A percentile compares a stretch with the other conserved stretches of the same genome.
phyloP scores from a whole-genome alignment of 2,797 vertebrate genomes.

The Malurus leucopterus region DNA sequence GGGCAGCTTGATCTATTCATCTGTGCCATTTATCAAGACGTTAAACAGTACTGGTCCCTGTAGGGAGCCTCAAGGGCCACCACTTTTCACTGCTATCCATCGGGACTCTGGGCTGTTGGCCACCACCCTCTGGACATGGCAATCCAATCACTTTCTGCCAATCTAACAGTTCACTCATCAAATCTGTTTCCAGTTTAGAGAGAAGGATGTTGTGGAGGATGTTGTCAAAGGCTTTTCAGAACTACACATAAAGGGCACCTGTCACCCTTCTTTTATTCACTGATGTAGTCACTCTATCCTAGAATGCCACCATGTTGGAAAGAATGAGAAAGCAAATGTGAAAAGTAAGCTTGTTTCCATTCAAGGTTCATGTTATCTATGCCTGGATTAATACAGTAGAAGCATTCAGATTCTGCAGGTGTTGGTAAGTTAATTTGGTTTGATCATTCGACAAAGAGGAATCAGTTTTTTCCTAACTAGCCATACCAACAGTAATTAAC shows the following conservation, averaged over 20 bases:
- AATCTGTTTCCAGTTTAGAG: background rate
- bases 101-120: no score
- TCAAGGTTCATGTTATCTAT: background rate
- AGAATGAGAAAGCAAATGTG: background rate
- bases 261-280: background rate
- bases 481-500: background rate
- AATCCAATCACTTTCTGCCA: background rate
- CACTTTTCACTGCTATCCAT: no score
- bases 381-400: background rate
- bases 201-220: background rate
- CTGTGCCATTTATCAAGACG: background rate
- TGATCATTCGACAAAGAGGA: background rate
- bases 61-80: background rate
- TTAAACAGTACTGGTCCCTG: background rate
- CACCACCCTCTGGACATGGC: no score
- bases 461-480: background rate
- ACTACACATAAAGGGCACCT: background rate
- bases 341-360: background rate
- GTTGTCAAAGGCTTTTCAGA: background rate
- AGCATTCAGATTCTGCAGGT: background rate
- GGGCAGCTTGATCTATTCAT: accelerated
- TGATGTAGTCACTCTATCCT: background rate
- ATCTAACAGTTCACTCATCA: background rate
- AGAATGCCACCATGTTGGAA: background rate
- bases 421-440: background rate